Conservation (phyloP, 2,797 vertebrate genomes). For the Poeciliopsis gracilis region DNA sequence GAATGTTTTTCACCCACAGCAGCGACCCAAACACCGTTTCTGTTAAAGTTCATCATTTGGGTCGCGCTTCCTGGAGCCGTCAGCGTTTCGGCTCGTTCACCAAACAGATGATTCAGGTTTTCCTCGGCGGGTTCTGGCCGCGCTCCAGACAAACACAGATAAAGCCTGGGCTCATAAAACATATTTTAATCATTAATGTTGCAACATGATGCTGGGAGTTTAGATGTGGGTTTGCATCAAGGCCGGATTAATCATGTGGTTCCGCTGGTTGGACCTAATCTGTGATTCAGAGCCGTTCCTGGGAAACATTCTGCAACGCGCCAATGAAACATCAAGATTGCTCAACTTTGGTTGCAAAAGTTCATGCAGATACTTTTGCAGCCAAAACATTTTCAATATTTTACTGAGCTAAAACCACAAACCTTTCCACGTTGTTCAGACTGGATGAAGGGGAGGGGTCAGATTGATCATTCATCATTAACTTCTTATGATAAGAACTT, state of each 20-base stretch:
- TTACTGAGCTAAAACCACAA: neutral
- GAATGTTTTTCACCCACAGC: neutral
- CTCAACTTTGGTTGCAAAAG: neutral
- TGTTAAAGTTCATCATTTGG: constrained; percentile 1
- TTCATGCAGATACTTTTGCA: neutral
- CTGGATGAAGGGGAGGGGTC: too few species aligned
- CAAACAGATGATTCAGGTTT: neutral
- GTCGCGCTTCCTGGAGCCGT: neutral
- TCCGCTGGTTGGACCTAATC: neutral
- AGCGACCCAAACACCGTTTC: neutral
- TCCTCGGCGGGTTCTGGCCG: neutral
- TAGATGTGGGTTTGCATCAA: constrained; percentile 2
- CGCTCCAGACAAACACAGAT: neutral
- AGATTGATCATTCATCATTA: too few species aligned
- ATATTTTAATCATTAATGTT: neutral
- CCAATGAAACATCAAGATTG: neutral
- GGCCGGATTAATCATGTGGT: neutral
- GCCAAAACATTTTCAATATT: neutral
- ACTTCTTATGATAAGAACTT: too few species aligned
- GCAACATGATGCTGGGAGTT: neutral
- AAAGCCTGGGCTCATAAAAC: neutral
- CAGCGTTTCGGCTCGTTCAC: neutral
- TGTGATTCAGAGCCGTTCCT: neutral
- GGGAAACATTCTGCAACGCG: neutral
- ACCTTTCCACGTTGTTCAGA: too few species aligned